Percentiles rank a stretch among this genome's conserved stretches.
Evolutionary conservation across 2,113 vertebrate genomes (phyloP).

Genomic region (Mesoclemmys tuberculata): DNA sequence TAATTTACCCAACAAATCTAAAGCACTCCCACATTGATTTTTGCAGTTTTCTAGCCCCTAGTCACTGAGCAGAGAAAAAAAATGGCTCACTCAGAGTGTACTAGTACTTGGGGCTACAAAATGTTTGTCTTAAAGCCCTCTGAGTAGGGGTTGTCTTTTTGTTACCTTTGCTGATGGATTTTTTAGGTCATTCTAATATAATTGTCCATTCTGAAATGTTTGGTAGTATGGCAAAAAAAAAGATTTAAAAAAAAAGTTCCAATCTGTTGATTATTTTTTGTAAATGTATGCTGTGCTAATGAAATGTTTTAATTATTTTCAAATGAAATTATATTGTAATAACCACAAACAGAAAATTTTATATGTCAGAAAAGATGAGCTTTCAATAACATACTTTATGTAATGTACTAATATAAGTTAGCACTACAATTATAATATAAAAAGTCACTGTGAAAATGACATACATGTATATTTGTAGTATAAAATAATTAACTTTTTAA

Average conservation of each 20-base stretch:
- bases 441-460: slow-evolving; percentile 59
- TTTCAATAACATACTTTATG: slow-evolving; percentile 64
- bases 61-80: slow-evolving; percentile 87
- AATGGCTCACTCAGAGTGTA: slow-evolving; percentile 85
- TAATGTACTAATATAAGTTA: slow-evolving; percentile 64
- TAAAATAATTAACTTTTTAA: slow-evolving; percentile 45
- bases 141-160: slow-evolving; percentile 82
- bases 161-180: slow-evolving; percentile 77
- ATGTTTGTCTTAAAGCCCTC: slow-evolving; percentile 83
- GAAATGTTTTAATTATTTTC: slow-evolving; percentile 68
- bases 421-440: slow-evolving; percentile 67
- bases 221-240: slow-evolving; percentile 55
- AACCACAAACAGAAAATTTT: slow-evolving; percentile 68
- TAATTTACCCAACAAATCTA: slow-evolving; percentile 92
- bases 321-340: slow-evolving; percentile 70
- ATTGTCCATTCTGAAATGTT: slow-evolving; percentile 58
- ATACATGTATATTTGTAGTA: slow-evolving; percentile 47
- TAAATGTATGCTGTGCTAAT: slow-evolving; percentile 53
- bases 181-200: slow-evolving; percentile 87
- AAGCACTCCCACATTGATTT: slow-evolving; percentile 92
- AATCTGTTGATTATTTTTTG: slow-evolving; percentile 66
- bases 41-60: slow-evolving; percentile 89
- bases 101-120: slow-evolving; percentile 89
- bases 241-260: slow-evolving; percentile 63
- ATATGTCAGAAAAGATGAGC: slow-evolving; percentile 59